Conservation (phyloP, 2,888 invertebrate genomes). For the Uloborus plumipes region DNA sequence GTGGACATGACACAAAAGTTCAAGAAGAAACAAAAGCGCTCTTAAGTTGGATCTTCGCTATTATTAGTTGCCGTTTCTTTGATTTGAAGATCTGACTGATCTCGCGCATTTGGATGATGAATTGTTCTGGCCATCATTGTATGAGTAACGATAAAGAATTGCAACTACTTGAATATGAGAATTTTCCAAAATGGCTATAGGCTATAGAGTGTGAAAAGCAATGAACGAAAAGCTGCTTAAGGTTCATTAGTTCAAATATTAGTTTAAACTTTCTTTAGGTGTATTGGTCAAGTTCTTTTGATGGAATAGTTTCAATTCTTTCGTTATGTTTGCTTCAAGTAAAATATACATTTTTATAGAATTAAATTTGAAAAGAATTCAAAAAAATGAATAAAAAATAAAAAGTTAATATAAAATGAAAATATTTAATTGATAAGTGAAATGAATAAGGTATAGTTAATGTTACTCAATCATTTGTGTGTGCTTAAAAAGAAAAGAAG, state of each 20-base stretch:
- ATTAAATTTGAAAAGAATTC: too few species aligned
- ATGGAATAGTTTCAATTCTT: too few species aligned
- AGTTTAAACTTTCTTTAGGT: slow-evolving; percentile 20
- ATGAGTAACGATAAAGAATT: slow-evolving; percentile 49
- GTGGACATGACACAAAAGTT: too few species aligned
- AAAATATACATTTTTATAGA: too few species aligned
- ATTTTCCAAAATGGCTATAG: slow-evolving; percentile 2
- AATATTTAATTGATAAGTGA: too few species aligned
- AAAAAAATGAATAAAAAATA: too few species aligned
- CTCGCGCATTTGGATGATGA: slow-evolving; percentile 25
- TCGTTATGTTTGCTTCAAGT: too few species aligned
- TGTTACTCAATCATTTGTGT: too few species aligned
- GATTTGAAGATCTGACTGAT: slow-evolving; percentile 35
- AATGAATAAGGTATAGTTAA: too few species aligned
- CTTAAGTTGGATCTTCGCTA: slow-evolving; percentile 3
- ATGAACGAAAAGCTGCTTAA: slow-evolving; percentile 31
- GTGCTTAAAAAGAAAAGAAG: too few species aligned
- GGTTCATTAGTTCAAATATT: slow-evolving; percentile 9
- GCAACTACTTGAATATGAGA: slow-evolving; percentile 33
- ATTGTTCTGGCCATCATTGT: slow-evolving; percentile 45
- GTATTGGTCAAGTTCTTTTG: not conserved
- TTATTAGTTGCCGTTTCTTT: slow-evolving; percentile 1
- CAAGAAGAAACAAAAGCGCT: too few species aligned
- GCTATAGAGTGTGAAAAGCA: slow-evolving; percentile 9
- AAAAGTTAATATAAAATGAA: too few species aligned